Base-by-base conservation (phyloP, 2,888 invertebrate genomes). In the Protonemura montana region DNA sequence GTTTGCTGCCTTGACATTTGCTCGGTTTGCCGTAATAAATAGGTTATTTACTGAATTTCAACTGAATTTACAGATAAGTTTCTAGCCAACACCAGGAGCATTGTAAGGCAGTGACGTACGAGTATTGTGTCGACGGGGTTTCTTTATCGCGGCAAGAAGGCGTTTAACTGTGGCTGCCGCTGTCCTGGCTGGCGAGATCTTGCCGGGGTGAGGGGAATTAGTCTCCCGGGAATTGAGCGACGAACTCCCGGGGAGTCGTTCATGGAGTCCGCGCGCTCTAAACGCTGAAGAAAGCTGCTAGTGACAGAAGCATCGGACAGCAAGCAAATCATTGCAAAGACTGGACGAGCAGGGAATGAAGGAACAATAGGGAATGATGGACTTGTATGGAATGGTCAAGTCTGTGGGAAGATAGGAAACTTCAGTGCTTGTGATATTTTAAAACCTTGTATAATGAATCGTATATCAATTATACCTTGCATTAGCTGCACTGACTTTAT, bases 41-140 rank as follows among this genome's bases (percentile, higher is more conserved):
- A 81, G 81, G 81, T 81, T 81, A 81, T 81, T 81, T 81, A 81
- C 81, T 16, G 30, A 30, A 81, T 81, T 81, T 81, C 2, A 81
- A 81, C 81, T 29, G 59, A 10, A 59, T 59, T 59, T 59, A 59
- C 5, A 29, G 3, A 28, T 29, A 81, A 30, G n/a, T 29, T 28
- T 81, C 30, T 10, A 3, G 3, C 30, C 5, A 7, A 30, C 28
- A 30, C 28, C 3, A 16, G 81, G 30, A 5, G 30, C 10, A 29
- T 81, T 28, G 28, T 28, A 21, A 30, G 30, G 7, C 28, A 81
- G 81, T 81, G 81, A 81, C 81, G 81, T 81, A 81, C 29, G 30
- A 29, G 30, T 81, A 81, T 81, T 81, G 81, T 81, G 30, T 30
- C 0, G 16, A n/a, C 81, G 27, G 28, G 81, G 81, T 26, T 29